Percentiles rank a stretch among this genome's conserved stretches.
These are phyloP conservation scores for Mesorhabditis belari DNA, from an alignment of 2,888 invertebrate genomes.

Conservation along the genomic window DNA sequence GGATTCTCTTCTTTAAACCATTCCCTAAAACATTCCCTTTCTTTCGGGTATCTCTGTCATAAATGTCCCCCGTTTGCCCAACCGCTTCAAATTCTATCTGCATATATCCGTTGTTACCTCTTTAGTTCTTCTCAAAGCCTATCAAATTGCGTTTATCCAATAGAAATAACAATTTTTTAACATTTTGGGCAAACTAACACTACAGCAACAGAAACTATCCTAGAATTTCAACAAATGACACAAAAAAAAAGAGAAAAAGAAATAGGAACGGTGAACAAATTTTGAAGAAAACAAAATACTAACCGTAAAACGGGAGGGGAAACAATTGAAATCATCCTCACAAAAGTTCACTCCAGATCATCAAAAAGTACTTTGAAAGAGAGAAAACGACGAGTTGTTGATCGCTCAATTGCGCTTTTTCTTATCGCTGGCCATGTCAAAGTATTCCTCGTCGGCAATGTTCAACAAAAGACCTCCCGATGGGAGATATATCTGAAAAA, in stretches of 20 bases:
- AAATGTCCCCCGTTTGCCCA: no score
- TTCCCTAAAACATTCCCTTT: neutral
- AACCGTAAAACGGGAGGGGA: slow-evolving; percentile 7
- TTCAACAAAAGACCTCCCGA: slow-evolving; percentile 82
- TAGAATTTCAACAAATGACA: slow-evolving; percentile 8
- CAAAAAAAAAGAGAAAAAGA: slow-evolving; percentile 15
- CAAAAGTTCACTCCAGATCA: neutral
- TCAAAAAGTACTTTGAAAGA: neutral
- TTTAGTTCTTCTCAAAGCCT: no score
- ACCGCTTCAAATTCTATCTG: no score
- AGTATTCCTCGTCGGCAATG: slow-evolving; percentile 81
- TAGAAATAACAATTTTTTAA: no score
- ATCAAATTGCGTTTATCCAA: no score
- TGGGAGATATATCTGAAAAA: slow-evolving; percentile 83
- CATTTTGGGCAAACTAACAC: no score
- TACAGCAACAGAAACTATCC: no score
- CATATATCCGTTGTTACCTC: no score
- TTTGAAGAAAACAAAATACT: slow-evolving; percentile 11
- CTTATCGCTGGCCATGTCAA: slow-evolving; percentile 29
- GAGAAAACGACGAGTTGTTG: no score
- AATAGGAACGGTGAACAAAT: slow-evolving; percentile 3
- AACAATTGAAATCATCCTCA: no score
- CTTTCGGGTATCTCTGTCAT: no score
- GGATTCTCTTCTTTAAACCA: slow-evolving; percentile 5
- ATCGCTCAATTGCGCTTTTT: slow-evolving; percentile 14